Base-by-base conservation (phyloP, 2,797 vertebrate genomes). In the Pantherophis vulpinus region DNA sequence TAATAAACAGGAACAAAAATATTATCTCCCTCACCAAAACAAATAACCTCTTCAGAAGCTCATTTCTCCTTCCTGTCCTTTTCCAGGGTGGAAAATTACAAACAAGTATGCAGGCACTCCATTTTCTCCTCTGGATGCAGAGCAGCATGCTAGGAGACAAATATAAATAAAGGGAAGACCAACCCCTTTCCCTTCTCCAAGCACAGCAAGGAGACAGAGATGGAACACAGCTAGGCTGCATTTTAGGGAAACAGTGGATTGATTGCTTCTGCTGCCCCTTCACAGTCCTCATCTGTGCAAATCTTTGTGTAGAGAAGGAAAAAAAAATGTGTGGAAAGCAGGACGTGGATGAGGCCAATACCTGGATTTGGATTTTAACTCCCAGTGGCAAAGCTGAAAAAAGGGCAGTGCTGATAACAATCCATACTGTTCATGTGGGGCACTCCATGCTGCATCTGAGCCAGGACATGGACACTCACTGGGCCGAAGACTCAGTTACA, bases 381-480 rank as follows among this genome's bases (percentile, higher is more conserved):
- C 79, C 87, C 58, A 89, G 83, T 91, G 91, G 93, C 16, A 7
- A 79, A 89, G 60, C 93, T 87, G 32, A 51, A 42, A 87, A 86
- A 86, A 91, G 87, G 94, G 94, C 94, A 93, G 91, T 93, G 93
- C 93, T 91, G 91, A 95, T 79, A 93, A 93, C 32, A 70, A 92
- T 92, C 93, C 87, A 18, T 54, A 70, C 63, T 63, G 51, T 92
- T 91, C 54, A 37, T 18, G 51, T 60, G 89, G 87, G 25, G 55
- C 93, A 87, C 29, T 87, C 60, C 70, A 63, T 55, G 87, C 55
- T 51, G 56, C 29, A 32, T 55, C n/a, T 5, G 29, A 61, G 55
- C 54, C 23, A 37, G 4, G 54, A 25, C 58, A 51, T 14, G 4
- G 54, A 25, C 58, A 51, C 20, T 92, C 86, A 47, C 58, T 86